Evolutionary conservation across 1,140 invertebrate genomes (phyloP), one percentile per base, ranked within the genome.

Genomic region (Microplitis mediator): DNA sequence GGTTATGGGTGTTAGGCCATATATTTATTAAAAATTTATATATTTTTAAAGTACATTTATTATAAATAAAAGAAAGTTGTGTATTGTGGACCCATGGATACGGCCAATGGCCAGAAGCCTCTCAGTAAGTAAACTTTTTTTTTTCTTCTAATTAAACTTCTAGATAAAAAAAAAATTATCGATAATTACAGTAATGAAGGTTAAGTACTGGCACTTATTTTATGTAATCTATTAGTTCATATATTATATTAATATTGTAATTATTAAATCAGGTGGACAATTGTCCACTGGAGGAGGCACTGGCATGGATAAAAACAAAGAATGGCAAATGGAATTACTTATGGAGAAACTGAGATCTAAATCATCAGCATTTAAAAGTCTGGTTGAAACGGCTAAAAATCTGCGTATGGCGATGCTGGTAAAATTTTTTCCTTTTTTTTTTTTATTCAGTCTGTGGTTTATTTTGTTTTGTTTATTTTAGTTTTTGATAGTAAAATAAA

Each of bases 281-380:
- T 73, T 78, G 69, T 64, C 78, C 73, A 78, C 74, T 58, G 78
- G 79, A 76, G 80, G 79, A 31, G 68, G 69, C 69, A 56, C 76
- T 67, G 74, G 74, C n/a, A 77, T 79, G 58, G 90, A 92, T 76
- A 92, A 92, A 78, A 89, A 88, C 61, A 92, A 92, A 84, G 91
- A 92, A 81, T 91, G 92, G 86, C 91, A 92, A 83, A 90, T 95
- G 87, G 93, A 95, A 85, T 89, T 94, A 71, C 85, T 96, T 45
- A 96, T 97, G 94, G 95, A 97, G 81, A 94, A 94, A 81, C 84
- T 97, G n/a, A 90, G 94, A 60, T 92, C 92, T 8, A 94, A 94
- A 85, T 90, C 92, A 78, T 89, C 91, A 35, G 83, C 87, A 0
- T 91, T 92, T 76, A 95, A 94, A 85, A 90, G 92, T 45, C 91